Evolutionary conservation across 2,113 vertebrate species (phyloP), one percentile per base, ranked within the genome.

Genomic region (Promerops cafer): DNA sequence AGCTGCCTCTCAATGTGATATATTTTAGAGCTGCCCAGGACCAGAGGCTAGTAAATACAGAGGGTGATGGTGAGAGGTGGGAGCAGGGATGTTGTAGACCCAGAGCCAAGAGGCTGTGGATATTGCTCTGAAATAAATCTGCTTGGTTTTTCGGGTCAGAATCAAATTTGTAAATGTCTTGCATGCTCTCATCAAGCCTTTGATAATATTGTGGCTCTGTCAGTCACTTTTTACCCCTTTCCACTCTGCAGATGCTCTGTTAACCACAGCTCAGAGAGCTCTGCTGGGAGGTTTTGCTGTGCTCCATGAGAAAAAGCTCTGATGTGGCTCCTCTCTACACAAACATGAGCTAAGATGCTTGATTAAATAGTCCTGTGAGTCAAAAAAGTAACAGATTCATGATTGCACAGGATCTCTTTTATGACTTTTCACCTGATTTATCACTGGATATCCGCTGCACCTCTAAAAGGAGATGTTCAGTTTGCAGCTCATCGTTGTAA

Each of bases 101-200:
- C 16, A 19, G 42, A 75, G 31, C 15, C 22, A 15, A 15, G 53
- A 27, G 42, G 4, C 14, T 24, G 24, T 56, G 53, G 54, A 9
- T 56, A 33, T 19, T 80, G 54, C 45, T 82, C 30, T 61, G 5
- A 57, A 85, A 30, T 1, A 20, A 45, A 63, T 40, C 44, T 49
- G 6, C 14, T 31, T 44, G 47, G 0, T n/a, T 86, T 82, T n/a
- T 11, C 33, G 40, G 71, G 13, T 59, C 23, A 37, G 10, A 44
- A 24, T 4, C 11, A 9, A 6, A 31, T 63, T 42, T 47, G 9
- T 12, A 59, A 71, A 72, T 2, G 14, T 33, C 70, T 39, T 50
- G 42, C n/a, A n/a, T 0, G 0, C 13, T 64, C 44, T 72, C 20
- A 20, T 23, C 44, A 33, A 47, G 13, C 17, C 42, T 63, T 53